Conservation (phyloP, 2,797 vertebrate species). For the Cuniculus paca region DNA sequence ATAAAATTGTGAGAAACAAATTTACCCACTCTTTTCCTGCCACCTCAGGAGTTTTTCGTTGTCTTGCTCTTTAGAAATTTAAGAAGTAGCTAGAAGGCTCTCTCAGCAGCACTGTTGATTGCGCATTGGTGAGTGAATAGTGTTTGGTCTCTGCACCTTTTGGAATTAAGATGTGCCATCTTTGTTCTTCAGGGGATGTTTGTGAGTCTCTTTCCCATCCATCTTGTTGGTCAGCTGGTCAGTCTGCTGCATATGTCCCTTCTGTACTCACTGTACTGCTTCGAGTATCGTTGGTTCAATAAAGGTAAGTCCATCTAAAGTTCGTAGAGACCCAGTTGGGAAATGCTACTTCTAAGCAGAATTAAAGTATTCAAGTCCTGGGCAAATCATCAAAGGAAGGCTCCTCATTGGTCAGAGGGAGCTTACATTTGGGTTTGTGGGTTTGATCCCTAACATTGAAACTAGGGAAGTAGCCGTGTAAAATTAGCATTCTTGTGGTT, state of each 20-base stretch:
- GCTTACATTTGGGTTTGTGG: neutral
- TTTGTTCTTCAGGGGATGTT: conserved; percentile 94
- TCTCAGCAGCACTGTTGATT: neutral
- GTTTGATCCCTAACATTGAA: neutral
- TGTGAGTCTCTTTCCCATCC: conserved; percentile 98
- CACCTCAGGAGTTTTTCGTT: neutral
- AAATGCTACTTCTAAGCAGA: conserved; percentile 1
- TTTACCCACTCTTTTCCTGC: neutral
- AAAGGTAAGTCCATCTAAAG: conserved; percentile 91
- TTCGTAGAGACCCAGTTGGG: neutral
- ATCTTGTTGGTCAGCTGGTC: conserved; percentile 95
- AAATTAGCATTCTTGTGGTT: neutral
- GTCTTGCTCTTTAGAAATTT: neutral
- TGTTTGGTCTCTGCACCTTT: neutral
- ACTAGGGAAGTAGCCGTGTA: neutral
- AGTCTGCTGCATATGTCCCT: conserved; percentile 99
- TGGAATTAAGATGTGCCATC: conserved; percentile 7
- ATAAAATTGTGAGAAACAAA: conserved; percentile 1
- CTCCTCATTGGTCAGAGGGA: neutral
- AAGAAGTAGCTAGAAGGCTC: neutral
- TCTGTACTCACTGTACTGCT: conserved; percentile 99
- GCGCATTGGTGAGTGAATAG: neutral
- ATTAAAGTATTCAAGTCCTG: neutral
- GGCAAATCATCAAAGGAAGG: neutral
- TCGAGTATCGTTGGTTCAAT: conserved; percentile 99